Evolutionary conservation across 2,113 vertebrate genomes (phyloP).

Genomic region (Cryptoleucopteryx plumbea): DNA sequence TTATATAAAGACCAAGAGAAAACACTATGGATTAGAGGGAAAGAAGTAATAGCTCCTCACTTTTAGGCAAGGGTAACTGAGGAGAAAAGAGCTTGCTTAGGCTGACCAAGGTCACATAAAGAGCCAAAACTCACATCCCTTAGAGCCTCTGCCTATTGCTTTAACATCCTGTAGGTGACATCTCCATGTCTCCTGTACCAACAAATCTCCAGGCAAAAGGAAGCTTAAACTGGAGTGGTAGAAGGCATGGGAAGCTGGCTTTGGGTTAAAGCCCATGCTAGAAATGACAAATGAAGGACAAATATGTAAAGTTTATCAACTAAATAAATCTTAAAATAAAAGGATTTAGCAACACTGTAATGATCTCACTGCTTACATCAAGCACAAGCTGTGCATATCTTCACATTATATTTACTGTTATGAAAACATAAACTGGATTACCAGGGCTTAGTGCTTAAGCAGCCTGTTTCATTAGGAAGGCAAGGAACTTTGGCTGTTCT

Average conservation of each 20-base stretch:
- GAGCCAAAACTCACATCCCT: not conserved
- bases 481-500: not conserved
- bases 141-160: not conserved
- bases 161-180: not conserved
- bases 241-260: not conserved
- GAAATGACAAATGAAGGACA: not conserved
- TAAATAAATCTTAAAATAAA: conserved; percentile 32
- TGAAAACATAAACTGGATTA: conserved; percentile 48
- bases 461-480: not conserved
- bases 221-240: not conserved
- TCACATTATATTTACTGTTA: not conserved
- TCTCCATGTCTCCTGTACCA: not conserved
- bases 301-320: not conserved
- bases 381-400: conserved; percentile 39
- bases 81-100: not conserved
- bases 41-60: not conserved
- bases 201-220: not conserved
- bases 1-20: not conserved
- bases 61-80: not conserved
- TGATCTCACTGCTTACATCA: conserved; percentile 47
- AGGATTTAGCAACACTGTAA: not conserved
- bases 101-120: not conserved
- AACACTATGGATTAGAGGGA: not conserved
- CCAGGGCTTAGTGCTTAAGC: conserved; percentile 26
- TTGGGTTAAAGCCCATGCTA: not conserved